Evolutionary conservation across 2,888 invertebrate genomes (phyloP).

Genomic region (Ashinkailepas kermadecensis): DNA sequence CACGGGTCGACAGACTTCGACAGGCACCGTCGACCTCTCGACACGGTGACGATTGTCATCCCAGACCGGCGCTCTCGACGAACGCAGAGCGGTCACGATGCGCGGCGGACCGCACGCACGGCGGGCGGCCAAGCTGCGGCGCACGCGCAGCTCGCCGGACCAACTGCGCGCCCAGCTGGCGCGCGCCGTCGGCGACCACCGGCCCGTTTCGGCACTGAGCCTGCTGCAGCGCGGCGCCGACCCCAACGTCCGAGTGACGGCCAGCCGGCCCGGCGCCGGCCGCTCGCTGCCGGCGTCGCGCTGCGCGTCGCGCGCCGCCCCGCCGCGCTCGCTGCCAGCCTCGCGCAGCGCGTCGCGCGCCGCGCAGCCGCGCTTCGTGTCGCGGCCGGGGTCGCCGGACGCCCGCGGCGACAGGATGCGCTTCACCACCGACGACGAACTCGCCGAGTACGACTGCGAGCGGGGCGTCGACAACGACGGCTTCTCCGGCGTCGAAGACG

Average conservation of each 20-base stretch:
- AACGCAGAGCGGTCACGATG: conserved; percentile 46
- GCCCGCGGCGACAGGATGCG: background rate
- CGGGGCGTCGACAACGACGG: conserved; percentile 12
- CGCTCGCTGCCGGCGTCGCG: conserved; percentile 70
- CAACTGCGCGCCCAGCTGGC: conserved; percentile 65
- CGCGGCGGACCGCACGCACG: conserved; percentile 96
- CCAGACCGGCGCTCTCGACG: too few relatives aligned
- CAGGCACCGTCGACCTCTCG: too few relatives aligned
- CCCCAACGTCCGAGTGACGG: conserved; percentile 92
- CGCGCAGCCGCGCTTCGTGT: background rate
- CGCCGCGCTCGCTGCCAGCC: conserved; percentile 75
- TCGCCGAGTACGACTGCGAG: conserved; percentile 40
- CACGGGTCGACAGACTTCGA: too few relatives aligned
- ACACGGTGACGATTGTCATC: too few relatives aligned
- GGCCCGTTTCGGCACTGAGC: conserved; percentile 90
- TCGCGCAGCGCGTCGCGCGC: conserved; percentile 24
- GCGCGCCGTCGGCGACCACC: conserved; percentile 67
- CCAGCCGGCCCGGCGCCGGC: conserved; percentile 94
- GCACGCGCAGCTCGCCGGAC: conserved; percentile 45
- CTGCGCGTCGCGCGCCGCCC: conserved; percentile 64
- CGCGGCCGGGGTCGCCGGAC: background rate
- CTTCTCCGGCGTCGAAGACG: conserved; percentile 7
- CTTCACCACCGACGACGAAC: too few relatives aligned
- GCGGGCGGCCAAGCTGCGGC: conserved; percentile 91
- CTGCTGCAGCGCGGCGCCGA: conserved; percentile 91